These are phyloP conservation scores for Porites lobata DNA, from an alignment of 92 coral and sea anemone genomes.

Conservation along the genomic window DNA sequence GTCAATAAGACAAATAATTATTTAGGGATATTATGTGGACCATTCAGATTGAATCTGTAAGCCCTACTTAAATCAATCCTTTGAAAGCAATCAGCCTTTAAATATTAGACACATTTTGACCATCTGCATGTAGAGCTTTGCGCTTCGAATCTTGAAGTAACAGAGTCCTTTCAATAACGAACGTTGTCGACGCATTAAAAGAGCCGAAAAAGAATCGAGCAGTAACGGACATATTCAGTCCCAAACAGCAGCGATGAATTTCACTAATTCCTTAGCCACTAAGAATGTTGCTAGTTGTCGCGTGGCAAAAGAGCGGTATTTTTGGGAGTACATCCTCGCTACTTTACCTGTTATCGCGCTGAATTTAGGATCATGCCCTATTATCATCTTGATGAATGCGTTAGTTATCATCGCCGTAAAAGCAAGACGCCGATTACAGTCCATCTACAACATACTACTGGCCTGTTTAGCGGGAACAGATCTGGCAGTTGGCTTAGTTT, in stretches of 20 bases:
- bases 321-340: neutral
- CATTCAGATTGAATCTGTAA: too few species aligned
- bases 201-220: too few species aligned
- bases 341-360: neutral
- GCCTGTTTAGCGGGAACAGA: conserved; percentile 31
- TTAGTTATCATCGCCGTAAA: conserved; percentile 21
- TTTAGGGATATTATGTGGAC: too few species aligned
- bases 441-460: conserved; percentile 16
- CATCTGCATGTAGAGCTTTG: too few species aligned
- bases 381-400: conserved; percentile 10
- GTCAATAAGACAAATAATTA: too few species aligned
- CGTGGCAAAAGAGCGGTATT: neutral
- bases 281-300: neutral
- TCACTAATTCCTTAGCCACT: neutral
- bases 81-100: too few species aligned
- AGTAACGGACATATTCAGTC: too few species aligned
- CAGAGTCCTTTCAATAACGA: too few species aligned
- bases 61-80: too few species aligned
- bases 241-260: neutral
- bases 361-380: neutral
- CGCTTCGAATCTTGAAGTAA: too few species aligned
- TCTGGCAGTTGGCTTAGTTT: neutral
- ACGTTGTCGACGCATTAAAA: too few species aligned
- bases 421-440: conserved; percentile 4
- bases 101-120: too few species aligned